These are phyloP conservation scores for Tolmerus cingulatus DNA, from an alignment of 2,888 invertebrate genomes.

Conservation along the genomic window DNA sequence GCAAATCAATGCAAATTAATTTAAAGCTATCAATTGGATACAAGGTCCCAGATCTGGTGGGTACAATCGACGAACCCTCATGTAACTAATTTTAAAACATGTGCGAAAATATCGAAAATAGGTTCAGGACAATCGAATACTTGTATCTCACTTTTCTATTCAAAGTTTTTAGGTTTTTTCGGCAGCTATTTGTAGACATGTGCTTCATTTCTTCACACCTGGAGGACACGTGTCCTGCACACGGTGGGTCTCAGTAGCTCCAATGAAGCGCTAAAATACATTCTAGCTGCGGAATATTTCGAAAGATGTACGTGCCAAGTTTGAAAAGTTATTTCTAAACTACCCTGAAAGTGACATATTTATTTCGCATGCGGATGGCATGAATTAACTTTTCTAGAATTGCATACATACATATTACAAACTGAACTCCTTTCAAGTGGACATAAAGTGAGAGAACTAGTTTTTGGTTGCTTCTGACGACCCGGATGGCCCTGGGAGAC, in stretches of 20 bases:
- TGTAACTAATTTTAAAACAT: neutral
- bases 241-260: neutral
- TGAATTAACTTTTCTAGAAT: slow-evolving; percentile 4
- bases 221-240: neutral
- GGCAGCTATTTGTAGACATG: neutral
- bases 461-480: neutral
- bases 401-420: neutral
- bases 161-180: neutral
- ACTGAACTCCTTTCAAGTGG: neutral
- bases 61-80: neutral
- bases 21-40: neutral
- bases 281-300: neutral
- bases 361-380: slow-evolving; percentile 3
- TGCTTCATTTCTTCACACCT: neutral
- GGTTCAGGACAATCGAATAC: neutral
- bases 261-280: neutral
- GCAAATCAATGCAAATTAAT: neutral
- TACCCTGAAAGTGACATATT: neutral
- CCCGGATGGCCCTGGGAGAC: neutral
- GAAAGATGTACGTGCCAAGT: slow-evolving; percentile 14
- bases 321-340: neutral
- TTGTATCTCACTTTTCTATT: neutral
- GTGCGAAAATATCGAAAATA: neutral
- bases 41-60: neutral
- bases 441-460: neutral